A percentile compares a stretch with the other conserved stretches of the same genome.
These are phyloP conservation scores for Eupithecia abbreviata DNA, from an alignment of 2,888 invertebrate genomes.

Conservation along the genomic window DNA sequence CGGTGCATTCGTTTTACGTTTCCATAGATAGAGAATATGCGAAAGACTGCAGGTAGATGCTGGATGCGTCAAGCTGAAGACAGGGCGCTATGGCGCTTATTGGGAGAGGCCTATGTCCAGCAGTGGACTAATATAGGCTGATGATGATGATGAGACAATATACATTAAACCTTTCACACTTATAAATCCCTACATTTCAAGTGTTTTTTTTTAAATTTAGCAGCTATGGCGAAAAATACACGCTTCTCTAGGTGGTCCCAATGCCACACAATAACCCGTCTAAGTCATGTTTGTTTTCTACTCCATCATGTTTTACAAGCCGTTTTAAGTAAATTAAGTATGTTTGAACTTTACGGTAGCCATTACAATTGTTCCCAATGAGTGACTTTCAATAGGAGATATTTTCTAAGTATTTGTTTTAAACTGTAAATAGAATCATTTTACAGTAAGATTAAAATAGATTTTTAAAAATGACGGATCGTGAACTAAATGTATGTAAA, in stretches of 20 bases:
- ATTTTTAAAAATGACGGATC: not conserved
- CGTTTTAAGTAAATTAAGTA: constrained; percentile 29
- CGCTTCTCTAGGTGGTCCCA: not conserved
- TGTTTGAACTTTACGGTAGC: constrained; percentile 37
- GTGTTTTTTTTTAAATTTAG: no score
- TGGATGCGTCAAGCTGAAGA: no score
- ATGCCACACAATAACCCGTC: constrained; percentile 9
- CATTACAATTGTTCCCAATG: constrained; percentile 10
- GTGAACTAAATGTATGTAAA: not conserved
- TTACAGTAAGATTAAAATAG: not conserved
- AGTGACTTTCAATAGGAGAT: not conserved
- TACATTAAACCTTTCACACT: not conserved
- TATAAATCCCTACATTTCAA: no score
- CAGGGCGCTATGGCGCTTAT: no score
- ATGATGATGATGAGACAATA: no score
- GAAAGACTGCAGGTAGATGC: no score
- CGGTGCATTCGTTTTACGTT: not conserved
- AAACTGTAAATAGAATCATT: not conserved
- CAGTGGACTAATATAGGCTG: no score
- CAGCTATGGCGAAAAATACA: not conserved
- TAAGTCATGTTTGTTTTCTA: constrained; percentile 36
- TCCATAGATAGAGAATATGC: not conserved
- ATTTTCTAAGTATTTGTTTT: not conserved
- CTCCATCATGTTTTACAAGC: constrained; percentile 33
- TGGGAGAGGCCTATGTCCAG: no score